Evolutionary conservation across 2,888 invertebrate genomes (phyloP), one percentile per base, ranked within the genome.

Genomic region (Glyphotaelius pellucidus): DNA sequence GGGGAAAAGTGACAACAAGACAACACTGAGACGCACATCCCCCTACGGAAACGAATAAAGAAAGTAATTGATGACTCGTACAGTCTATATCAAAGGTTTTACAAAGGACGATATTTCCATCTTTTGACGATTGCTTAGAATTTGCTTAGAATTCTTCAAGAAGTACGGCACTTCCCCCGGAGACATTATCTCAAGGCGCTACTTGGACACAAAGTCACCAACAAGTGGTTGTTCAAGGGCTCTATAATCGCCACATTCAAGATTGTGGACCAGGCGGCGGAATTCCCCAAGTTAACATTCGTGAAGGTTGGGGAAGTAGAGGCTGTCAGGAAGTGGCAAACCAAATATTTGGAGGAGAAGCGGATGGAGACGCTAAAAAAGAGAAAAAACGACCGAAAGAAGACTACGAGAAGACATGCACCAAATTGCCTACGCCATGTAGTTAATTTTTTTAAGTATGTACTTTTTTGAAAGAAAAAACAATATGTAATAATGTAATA

Each of bases 11-110:
- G 97, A 97, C 93, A 97, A 97, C 94, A 96, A 95, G 32, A 96
- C 96, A 83, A 98, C 98, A 95, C 96, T 99, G 83, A 96, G 99
- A 30, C 96, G 99, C 85, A 9, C 96, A 97, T 94, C 98, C 98
- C 0, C 94, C 99, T 25, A 99, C 99, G 0, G 98, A 98, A 94
- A 97, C 98, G 94, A 97, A 98, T 93, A 98, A 98, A 93, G 98
- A 98, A 93, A 97, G 98, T 42, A 98, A 93, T 95, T 99, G 3
- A 96, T 97, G 94, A 95, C 96, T 3, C 97, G 98, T 91, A 98
- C 99, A 0, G 96, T 98, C n/a, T 99, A 99, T 94, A 97, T 97
- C 89, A 99, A 99, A 96, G 98, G 98, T 9, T 98, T 98, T 94
- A 97, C 98, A 0, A 96, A 97, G 94, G 97, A 97, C 93, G 96